Base-by-base conservation (phyloP, 1,140 invertebrate species). In the Caenorhabditis briggsae region DNA sequence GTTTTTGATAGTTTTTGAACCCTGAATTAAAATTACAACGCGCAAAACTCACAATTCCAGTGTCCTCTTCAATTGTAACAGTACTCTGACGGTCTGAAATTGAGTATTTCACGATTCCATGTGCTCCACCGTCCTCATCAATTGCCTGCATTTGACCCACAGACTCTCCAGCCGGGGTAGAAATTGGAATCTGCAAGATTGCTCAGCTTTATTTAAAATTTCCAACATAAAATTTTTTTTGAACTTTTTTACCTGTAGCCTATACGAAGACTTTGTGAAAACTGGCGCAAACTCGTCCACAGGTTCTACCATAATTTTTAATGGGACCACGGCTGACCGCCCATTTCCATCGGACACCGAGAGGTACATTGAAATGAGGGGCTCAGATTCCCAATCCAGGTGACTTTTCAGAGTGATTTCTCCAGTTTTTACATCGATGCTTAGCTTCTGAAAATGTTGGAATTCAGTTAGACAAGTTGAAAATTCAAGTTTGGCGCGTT, bases 211-310 rank as follows among this genome's bases (percentile, higher is more conserved):
- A 33, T 12, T 59, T 43, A 16, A 53, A 53, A 33, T 53, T 86
- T 86, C 33, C 5, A 46, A 9, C 23, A 43, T 33, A 33, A 5
- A 2, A 1, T 33, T 43, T 41, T 11, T 58, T 20, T 58, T 18
- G n/a, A 5, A n/a, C 1, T 18, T 48, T 33, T 25, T 65, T 56
- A 92, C 90, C 82, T 92, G 86, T 56, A 92, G 91, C 20, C 88
- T 89, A 70, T 92, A 92, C 20, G 82, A 78, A 14, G 85, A 53
- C 56, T 88, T 87, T 2, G 89, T 86, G 83, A 92, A 92, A 33
- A 90, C 86, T n/a, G 91, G 91, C 18, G 90, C 87, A 64, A 88
- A 92, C 82, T 92, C 91, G 41, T 92, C 91, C 2, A 91, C 89
- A 2, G 91, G 90, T 12, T 88, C 50, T 8, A 92, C 89, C 11